Evolutionary conservation across 2,888 invertebrate species (phyloP), one percentile per base, ranked within the genome.

Genomic region (Cepaea hortensis): DNA sequence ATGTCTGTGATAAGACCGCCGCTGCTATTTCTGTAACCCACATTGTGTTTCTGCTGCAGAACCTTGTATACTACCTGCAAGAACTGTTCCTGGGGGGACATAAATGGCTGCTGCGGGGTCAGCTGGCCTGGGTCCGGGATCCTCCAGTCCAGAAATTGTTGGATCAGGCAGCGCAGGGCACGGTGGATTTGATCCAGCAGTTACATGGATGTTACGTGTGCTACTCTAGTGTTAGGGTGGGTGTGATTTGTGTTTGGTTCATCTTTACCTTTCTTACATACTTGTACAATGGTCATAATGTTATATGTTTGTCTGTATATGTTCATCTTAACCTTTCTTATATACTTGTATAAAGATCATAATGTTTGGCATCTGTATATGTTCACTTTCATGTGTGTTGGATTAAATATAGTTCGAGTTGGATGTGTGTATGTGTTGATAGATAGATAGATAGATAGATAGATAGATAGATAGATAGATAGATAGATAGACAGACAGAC

Each of bases 21-120:
- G 9, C 23, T 18, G 6, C 5, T 20, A 70, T 70, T n/a, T 70
- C 9, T 76, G 76, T 18, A 35, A 76, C 35, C 76, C 11, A 23
- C 46, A 6, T 80, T 48, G 6, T 6, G 1, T 83, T 65, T 46
- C 50, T 50, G 11, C 3, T 35, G 7, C 86, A 86, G 86, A 77
- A 82, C 9, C 50, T 86, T 4, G 46, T 77, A 15, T 23, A 62
- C 62, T 86, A 84, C 65, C 81, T 87, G 18, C 84, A 87, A 82
- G 84, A 84, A 79, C 5, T 50, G 15, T 80, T 87, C 46, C 48
- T 87, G 84, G 23, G 50, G 3, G 73, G 73, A 3, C 87, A 87
- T 68, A 84, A 80, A 72, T 87, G 87, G 87, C 68, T 87, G n/a
- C 73, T 87, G 73, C 9, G 76, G 62, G 87, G 87, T 15, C 76